Base-by-base conservation (phyloP, 1,140 invertebrate species). In the Condylostylus longicornis region DNA sequence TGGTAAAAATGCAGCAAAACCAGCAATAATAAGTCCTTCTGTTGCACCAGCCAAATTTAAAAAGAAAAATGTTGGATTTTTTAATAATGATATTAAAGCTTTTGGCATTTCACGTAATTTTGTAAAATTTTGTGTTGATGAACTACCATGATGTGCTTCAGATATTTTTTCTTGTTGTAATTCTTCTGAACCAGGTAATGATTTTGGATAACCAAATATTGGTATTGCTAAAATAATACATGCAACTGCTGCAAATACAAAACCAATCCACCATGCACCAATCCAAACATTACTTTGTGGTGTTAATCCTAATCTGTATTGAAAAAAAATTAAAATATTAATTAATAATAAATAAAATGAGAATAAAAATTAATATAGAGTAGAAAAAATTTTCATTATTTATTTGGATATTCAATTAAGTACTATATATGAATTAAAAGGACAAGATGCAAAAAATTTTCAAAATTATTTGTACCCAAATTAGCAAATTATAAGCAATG, bases 211-310 rank as follows among this genome's bases (percentile, higher is more conserved):
- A 0, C 72, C 74, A 33, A 81, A 61, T 4, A 86, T 62, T 6
- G 81, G 80, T 35, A 83, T 51, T 0, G 79, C 70, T 4, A 83
- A 67, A 0, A 79, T 46, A 10, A 82, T 58, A 45, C 77, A 77
- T 9, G 79, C 51, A 1, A 73, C 12, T 0, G 74, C 77, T 0
- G 74, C 72, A 1, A 78, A 61, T 4, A 84, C 58, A 50, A 85
- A 87, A 5, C 82, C 82, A 20, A 86, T 65, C 83, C 83, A 88
- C 83, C 83, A 88, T 18, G 81, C 82, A 7, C 83, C 83, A 29
- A 88, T 74, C 82, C 82, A 87, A 1, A 79, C 68, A 17, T 79
- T 81, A 53, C 77, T 82, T 15, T 70, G 64, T 1, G 77, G 68
- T 5, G 74, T 78, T 35, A 80, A 57, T n/a, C 75, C 75, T 15